A percentile compares a stretch with the other conserved stretches of the same genome.
Conservation (phyloP, 2,797 vertebrate species). For the Arctocebus calabarensis region DNA sequence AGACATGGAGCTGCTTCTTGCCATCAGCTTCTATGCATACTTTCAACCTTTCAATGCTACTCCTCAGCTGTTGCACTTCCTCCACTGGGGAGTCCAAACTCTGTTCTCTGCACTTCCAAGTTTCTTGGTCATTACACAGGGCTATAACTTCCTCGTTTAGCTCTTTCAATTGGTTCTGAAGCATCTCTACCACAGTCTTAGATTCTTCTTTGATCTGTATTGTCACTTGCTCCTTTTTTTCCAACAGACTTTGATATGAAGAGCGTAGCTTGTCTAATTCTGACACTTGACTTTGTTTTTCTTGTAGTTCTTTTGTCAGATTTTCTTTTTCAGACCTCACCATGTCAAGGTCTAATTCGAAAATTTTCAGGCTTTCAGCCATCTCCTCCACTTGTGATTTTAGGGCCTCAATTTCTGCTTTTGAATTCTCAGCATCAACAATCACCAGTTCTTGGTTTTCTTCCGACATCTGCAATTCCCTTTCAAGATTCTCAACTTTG, state of each 20-base stretch:
- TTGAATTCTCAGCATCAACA: slow-evolving; percentile 90
- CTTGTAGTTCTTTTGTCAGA: slow-evolving; percentile 87
- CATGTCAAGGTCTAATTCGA: slow-evolving; percentile 83
- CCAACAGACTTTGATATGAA: slow-evolving; percentile 67
- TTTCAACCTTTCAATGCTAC: slow-evolving; percentile 92
- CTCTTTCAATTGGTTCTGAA: slow-evolving; percentile 88
- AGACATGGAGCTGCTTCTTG: slow-evolving; percentile 89
- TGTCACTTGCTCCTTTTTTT: slow-evolving; percentile 88
- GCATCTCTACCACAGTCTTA: slow-evolving; percentile 78
- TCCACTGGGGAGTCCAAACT: slow-evolving; percentile 89
- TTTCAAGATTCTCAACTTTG: slow-evolving; percentile 90
- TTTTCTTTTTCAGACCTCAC: slow-evolving; percentile 88
- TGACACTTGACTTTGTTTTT: slow-evolving; percentile 79
- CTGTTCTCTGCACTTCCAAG: slow-evolving; percentile 78
- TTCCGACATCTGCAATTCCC: slow-evolving; percentile 91
- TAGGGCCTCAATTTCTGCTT: slow-evolving; percentile 90
- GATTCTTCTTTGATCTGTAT: slow-evolving; percentile 82
- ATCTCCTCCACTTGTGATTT: slow-evolving; percentile 86
- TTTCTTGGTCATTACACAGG: slow-evolving; percentile 81
- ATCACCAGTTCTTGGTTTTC: slow-evolving; percentile 93
- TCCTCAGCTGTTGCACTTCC: slow-evolving; percentile 90
- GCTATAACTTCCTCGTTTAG: slow-evolving; percentile 83
- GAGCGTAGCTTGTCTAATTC: slow-evolving; percentile 76
- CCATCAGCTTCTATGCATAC: slow-evolving; percentile 92
- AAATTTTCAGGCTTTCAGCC: slow-evolving; percentile 81